Conservation (phyloP, 1,140 invertebrate species). For the Scaptomyza montana region DNA sequence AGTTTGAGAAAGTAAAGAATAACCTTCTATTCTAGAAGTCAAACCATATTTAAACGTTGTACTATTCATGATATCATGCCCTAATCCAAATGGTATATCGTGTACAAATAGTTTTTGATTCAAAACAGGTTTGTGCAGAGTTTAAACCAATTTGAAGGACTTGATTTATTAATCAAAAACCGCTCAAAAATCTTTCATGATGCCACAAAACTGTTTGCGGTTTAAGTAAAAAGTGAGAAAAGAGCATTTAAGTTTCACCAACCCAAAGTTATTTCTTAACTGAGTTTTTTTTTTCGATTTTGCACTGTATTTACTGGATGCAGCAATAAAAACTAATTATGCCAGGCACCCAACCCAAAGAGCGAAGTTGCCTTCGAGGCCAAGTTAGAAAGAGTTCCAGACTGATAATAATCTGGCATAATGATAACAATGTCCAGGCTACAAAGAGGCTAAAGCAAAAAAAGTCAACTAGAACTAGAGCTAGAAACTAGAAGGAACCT, state of each 20-base stretch:
- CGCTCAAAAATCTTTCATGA: no score
- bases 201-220: no score
- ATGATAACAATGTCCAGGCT: constrained; percentile 61
- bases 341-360: constrained; percentile 33
- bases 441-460: constrained; percentile 13
- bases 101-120: no score
- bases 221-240: no score
- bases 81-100: no score
- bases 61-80: no score
- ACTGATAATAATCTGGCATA: constrained; percentile 73
- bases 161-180: no score
- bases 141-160: no score
- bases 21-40: no score
- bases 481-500: neutral
- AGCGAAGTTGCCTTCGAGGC: constrained; percentile 13
- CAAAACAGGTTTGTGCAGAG: no score
- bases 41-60: no score
- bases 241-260: neutral
- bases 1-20: neutral
- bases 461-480: neutral
- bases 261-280: neutral
- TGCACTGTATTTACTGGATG: constrained; percentile 57
- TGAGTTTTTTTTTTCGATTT: constrained; percentile 23
- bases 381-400: neutral
- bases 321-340: constrained; percentile 77